phyloP scores from a whole-genome alignment of 1,140 invertebrate genomes.

The Drosophila paulistorum region DNA sequence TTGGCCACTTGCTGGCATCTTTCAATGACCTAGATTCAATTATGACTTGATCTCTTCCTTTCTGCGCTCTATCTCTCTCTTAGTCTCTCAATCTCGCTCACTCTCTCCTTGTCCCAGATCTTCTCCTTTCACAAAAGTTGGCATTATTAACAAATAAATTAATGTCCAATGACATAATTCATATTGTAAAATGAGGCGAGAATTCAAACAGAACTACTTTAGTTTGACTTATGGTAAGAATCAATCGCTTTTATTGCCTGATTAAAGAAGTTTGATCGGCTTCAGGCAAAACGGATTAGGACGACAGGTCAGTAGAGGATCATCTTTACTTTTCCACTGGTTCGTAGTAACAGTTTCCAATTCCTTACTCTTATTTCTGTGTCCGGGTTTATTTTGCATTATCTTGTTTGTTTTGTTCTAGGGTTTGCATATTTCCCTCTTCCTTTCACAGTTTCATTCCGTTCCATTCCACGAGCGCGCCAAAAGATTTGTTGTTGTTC shows the following conservation, averaged over 20 bases:
- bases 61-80: background rate
- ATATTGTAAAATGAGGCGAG: background rate
- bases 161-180: constrained; percentile 1
- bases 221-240: no score
- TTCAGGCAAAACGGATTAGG: background rate
- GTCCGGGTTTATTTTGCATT: constrained; percentile 1
- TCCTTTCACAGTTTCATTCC: background rate
- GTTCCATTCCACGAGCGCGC: background rate
- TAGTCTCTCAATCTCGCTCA: background rate
- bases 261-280: background rate
- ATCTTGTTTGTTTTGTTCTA: constrained; percentile 7
- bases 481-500: constrained; percentile 10
- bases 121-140: background rate
- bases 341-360: background rate
- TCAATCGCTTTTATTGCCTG: background rate
- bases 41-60: constrained; percentile 7
- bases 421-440: background rate
- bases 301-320: background rate
- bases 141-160: background rate
- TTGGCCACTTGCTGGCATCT: constrained; percentile 16
- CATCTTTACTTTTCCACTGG: background rate
- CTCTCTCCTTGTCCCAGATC: constrained; percentile 3
- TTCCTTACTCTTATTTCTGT: background rate
- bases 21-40: constrained; percentile 23
- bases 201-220: background rate